Base-by-base conservation (phyloP, 2,113 vertebrate species). In the Neogobius melanostomus region DNA sequence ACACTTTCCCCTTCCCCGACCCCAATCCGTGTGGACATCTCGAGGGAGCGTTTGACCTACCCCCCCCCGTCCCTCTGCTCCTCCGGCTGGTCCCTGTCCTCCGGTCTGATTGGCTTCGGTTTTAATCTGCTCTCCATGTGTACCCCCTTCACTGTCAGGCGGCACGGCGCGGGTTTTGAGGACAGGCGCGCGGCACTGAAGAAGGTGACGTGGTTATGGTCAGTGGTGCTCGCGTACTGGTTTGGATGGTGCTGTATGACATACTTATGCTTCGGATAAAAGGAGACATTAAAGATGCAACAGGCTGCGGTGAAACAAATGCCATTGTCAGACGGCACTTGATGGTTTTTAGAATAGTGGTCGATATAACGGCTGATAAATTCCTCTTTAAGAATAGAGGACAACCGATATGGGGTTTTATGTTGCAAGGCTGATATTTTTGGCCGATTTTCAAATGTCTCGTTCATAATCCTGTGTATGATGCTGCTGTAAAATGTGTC, bases 41-140 rank as follows among this genome's bases (percentile, higher is more conserved):
- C 79, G 21, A 21, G 81, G 76, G 86, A 86, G 83, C n/a, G 64
- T 80, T 91, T 89, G 87, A 88, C 87, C 88, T 85, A 81, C 85
- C 81, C 21, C 77, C 82, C 69, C 72, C 72, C 69, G 49, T 42
- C 47, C 62, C 74, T 77, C 67, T 81, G 70, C 73, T 85, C 82
- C 28, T 81, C 78, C 64, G 69, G 81, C 86, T 82, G 75, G 82
- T 85, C 78, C 8, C 4, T 78, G 64, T 78, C 42, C 88, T 81
- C 79, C 5, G 47, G 83, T 81, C 85, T 21, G 85, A 91, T 91
- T 89, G 85, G 84, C 81, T 86, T 84, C 79, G 85, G 87, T 81
- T 82, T 85, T 83, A 79, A 86, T 86, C 73, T 80, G 83, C 69
- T 61, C 56, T 68, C 75, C 61, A 2, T 63, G 80, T 69, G 74